Evolutionary conservation across 1,140 invertebrate species (phyloP).

Genomic region (Mya arenaria): DNA sequence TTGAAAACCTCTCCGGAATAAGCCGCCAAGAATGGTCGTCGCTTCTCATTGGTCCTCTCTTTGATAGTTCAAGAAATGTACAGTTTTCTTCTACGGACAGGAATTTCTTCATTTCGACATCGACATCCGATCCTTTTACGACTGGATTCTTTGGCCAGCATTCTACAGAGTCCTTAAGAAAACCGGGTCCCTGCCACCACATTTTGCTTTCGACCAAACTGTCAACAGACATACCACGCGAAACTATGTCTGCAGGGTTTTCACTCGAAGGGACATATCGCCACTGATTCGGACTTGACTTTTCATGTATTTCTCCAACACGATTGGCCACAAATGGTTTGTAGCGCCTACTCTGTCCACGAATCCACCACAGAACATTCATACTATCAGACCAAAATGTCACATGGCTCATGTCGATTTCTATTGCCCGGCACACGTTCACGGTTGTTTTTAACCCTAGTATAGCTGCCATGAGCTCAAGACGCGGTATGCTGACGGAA

Average conservation of each 20-base stretch:
- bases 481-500: background rate
- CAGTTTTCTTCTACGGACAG: background rate
- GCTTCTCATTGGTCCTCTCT: background rate
- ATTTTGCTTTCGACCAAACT: background rate
- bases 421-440: background rate
- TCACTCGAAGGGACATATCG: slow-evolving; percentile 4
- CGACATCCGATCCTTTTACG: background rate
- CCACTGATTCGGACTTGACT: background rate
- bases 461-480: slow-evolving; percentile 1
- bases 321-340: slow-evolving; percentile 20
- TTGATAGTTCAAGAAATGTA: background rate
- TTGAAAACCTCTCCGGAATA: background rate
- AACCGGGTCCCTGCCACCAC: slow-evolving; percentile 40
- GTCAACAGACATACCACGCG: background rate
- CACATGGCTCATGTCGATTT: background rate
- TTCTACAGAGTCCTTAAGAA: background rate
- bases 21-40: background rate
- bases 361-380: slow-evolving; percentile 21
- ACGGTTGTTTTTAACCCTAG: background rate
- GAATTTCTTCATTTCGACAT: background rate
- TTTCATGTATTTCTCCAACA: slow-evolving; percentile 3
- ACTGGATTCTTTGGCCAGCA: background rate
- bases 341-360: background rate
- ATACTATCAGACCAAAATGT: slow-evolving; percentile 11
- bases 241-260: slow-evolving; percentile 33